Percentiles rank a stretch among this genome's conserved stretches.
Evolutionary conservation across 2,797 vertebrate genomes (phyloP).

Genomic region (Acanthornis magna): DNA sequence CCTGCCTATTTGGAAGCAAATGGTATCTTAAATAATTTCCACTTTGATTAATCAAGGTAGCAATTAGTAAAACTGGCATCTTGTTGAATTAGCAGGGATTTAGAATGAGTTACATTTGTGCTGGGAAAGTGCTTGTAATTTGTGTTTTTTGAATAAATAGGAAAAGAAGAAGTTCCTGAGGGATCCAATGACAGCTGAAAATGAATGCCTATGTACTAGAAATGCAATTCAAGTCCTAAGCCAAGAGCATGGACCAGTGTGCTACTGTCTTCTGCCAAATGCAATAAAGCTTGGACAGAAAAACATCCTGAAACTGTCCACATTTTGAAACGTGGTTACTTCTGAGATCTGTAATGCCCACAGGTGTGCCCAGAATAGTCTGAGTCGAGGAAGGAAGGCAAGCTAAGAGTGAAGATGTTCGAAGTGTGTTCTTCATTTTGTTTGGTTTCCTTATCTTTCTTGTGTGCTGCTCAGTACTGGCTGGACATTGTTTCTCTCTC

Average conservation of each 20-base stretch:
- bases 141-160: neutral
- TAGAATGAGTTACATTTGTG: neutral
- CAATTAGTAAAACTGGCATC: neutral
- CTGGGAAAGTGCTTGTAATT: neutral
- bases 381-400: neutral
- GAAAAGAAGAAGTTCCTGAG: neutral
- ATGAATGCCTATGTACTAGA: neutral
- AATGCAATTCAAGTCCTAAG: slow-evolving; percentile 11
- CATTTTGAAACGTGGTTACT: neutral
- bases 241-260: neutral
- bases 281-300: neutral
- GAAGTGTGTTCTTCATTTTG: neutral
- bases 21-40: neutral
- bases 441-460: neutral
- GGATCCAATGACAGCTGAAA: neutral
- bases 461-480: neutral
- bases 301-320: neutral
- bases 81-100: neutral
- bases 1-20: neutral
- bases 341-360: neutral
- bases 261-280: neutral
- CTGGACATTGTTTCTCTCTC: neutral
- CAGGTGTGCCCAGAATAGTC: neutral
- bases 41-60: slow-evolving; percentile 19
- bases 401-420: neutral